Percentiles rank a stretch among this genome's conserved stretches.
Evolutionary conservation across 2,113 vertebrate species (phyloP).

Genomic region (Chaetorhynchus papuensis): DNA sequence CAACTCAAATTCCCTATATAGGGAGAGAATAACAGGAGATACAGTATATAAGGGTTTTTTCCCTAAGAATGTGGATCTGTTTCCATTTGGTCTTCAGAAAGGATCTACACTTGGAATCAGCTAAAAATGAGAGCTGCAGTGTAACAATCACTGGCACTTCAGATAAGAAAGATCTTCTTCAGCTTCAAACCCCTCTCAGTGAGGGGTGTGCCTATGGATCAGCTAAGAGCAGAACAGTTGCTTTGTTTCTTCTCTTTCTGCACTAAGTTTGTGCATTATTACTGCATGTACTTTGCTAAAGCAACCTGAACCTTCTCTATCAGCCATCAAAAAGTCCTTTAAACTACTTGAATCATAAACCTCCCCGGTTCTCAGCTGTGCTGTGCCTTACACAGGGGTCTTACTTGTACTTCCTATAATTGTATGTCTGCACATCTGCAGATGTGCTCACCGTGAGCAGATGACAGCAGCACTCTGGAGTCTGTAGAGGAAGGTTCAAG

Average conservation of each 20-base stretch:
- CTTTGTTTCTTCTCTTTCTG: background rate
- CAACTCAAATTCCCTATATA: background rate
- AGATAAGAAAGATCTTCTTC: background rate
- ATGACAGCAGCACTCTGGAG: background rate
- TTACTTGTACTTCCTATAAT: background rate
- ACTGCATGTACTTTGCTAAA: background rate
- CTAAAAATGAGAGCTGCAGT: background rate
- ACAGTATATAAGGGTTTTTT: background rate
- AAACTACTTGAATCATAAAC: background rate
- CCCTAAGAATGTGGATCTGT: background rate
- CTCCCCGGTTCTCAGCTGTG: background rate
- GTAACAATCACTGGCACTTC: background rate
- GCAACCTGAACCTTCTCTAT: background rate
- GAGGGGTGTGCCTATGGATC: background rate
- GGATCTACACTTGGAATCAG: background rate
- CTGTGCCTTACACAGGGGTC: background rate
- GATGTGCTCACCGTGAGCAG: background rate
- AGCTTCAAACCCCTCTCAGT: background rate
- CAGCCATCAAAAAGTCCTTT: background rate
- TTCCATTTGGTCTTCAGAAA: background rate
- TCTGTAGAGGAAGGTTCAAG: background rate
- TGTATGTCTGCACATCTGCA: background rate
- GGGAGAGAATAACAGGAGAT: background rate
- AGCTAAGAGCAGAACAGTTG: background rate
- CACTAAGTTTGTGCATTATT: background rate